Base-by-base conservation (phyloP, 1,140 invertebrate genomes). In the Anastrepha obliqua region DNA sequence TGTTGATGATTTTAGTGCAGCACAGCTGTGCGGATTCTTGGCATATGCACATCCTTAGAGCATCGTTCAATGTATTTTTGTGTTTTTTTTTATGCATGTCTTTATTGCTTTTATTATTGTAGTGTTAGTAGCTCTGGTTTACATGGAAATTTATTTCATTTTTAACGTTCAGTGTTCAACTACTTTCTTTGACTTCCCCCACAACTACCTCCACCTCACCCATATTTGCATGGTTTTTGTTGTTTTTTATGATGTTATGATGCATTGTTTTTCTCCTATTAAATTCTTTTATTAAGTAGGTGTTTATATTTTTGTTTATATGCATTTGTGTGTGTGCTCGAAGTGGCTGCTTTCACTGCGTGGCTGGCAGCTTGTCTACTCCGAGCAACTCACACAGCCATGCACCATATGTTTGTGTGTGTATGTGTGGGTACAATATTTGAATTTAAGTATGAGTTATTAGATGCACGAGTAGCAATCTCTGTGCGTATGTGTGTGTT, bases 21-120 rank as follows among this genome's bases (percentile, higher is more conserved):
- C 13, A 47, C 67, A 74, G 67, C 67, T 74, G 42, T 74, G 39
- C 70, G 70, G 70, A 74, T 74, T 74, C 42, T 39, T n/a, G 70
- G 70, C 70, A 47, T 42, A 44, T 47, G 13, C 44, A 47, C 42
- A 74, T 15, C 9, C 8, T 13, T n/a, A 62, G 60, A 62, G 15
- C n/a, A 62, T 17, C 60, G 15, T 62, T 62, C n/a, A 62, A 15
- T 62, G 8, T 62, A 15, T 62, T 15, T 62, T 62, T 29, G 29
- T 29, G 15, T 62, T 62, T 62, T 62, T 17, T 62, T 17, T 74
- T 44, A 74, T n/a, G 70, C 44, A 74, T 47, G 42, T 47, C 29
- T 29, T 29, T 47, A 4, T 47, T 47, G 70, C 13, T 17, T 47
- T 47, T 47, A 74, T 74, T 74, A 6, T 47, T 47, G 39, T 47